A percentile compares a stretch with the other conserved stretches of the same genome.
These are phyloP conservation scores for Aphaenogaster ashmeadi DNA, from an alignment of 1,140 invertebrate species.

Conservation along the genomic window DNA sequence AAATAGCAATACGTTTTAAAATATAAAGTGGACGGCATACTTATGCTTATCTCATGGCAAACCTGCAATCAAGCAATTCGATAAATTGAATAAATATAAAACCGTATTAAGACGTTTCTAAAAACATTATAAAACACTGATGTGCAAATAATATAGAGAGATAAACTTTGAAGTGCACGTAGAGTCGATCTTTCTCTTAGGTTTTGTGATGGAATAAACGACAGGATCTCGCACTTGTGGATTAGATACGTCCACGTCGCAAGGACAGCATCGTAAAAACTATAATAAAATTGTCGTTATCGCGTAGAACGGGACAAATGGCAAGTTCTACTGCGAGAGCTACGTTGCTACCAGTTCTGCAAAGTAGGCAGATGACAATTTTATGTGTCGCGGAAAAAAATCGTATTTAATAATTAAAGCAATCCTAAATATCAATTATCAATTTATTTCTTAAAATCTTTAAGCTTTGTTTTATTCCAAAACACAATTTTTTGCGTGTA, in stretches of 20 bases:
- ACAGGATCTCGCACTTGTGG: slow-evolving; percentile 32
- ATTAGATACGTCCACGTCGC: slow-evolving; percentile 40
- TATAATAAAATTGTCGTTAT: slow-evolving; percentile 67
- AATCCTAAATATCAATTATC: neutral
- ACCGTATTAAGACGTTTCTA: neutral
- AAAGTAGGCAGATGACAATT: neutral
- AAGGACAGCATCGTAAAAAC: slow-evolving; percentile 60
- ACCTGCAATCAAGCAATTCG: neutral
- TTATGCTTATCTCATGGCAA: neutral
- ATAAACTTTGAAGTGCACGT: slow-evolving; percentile 10
- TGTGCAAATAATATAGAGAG: neutral
- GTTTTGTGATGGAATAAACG: slow-evolving; percentile 45
- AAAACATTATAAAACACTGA: slow-evolving; percentile 19
- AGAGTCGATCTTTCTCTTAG: neutral
- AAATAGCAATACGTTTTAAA: neutral
- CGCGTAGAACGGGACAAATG: slow-evolving; percentile 35
- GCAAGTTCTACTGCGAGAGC: slow-evolving; percentile 26
- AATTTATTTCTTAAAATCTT: slow-evolving; percentile 3
- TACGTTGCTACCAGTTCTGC: slow-evolving; percentile 6
- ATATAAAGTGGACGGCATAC: neutral
- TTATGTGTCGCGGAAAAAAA: slow-evolving; percentile 29
- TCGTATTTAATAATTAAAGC: neutral
- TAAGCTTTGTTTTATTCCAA: neutral
- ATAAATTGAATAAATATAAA: neutral
- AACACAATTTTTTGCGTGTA: neutral